phyloP scores from a whole-genome alignment of 2,113 vertebrate species.

The Lanius ludovicianus region DNA sequence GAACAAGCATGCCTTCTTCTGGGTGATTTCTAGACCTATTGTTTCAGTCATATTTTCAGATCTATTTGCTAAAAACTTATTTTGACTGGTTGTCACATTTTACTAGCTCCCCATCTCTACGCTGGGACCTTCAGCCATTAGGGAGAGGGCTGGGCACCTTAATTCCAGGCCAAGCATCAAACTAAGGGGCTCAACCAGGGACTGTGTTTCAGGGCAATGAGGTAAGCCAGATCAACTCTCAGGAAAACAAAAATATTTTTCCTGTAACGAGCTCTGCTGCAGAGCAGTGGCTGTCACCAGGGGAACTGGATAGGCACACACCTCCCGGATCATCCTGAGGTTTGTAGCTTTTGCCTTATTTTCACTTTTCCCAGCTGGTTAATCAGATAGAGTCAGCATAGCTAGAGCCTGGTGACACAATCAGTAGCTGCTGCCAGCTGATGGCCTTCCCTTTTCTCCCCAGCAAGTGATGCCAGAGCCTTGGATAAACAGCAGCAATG shows the following conservation, averaged over 20 bases:
- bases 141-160: not conserved
- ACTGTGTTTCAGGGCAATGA: not conserved
- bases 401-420: not conserved
- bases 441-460: not conserved
- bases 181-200: not conserved
- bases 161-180: not conserved
- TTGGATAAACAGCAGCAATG: not conserved
- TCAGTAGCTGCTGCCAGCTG: not conserved
- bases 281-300: not conserved
- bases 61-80: not conserved
- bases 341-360: not conserved
- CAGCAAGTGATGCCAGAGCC: accelerated
- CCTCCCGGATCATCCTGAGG: not conserved
- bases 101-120: accelerated
- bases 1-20: not conserved
- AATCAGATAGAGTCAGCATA: not conserved
- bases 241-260: not conserved
- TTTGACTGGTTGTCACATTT: not conserved
- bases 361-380: not conserved
- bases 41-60: not conserved
- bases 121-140: not conserved
- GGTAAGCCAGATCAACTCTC: not conserved
- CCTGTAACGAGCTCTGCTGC: not conserved
- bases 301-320: not conserved
- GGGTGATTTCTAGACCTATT: not conserved